Evolutionary conservation across 2,888 invertebrate genomes (phyloP), one percentile per base, ranked within the genome.

Genomic region (Melieria picta): DNA sequence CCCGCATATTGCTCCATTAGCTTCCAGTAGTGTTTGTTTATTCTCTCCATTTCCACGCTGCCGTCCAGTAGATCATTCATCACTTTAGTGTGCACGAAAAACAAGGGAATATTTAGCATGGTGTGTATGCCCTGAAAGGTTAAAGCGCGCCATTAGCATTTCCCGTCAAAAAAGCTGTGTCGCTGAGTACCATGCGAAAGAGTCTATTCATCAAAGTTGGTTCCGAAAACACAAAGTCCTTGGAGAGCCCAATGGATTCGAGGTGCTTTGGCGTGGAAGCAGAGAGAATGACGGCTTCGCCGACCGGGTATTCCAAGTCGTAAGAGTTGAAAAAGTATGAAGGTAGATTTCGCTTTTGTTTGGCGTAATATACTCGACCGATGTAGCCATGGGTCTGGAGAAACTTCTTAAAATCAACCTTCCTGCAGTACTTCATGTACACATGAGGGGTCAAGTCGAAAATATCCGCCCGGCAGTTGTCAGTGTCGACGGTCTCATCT

Each of bases 101-200:
- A 92, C 78, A 91, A 91, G 0, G 93, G 93, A 3, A 93, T 86
- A 81, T 92, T 93, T 0, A 91, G 90, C 13, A 94, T 89, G 80
- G 93, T 93, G 13, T 91, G 90, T 42, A 94, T 86, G 13, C 91
- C 92, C 89, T 90, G 83, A 63, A 50, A 43, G 10, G 16, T 30
- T 9, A 48, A n/a, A 47, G 9, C 4, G 0, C 7, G 30, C 9
- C 5, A 4, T 9, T 42, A n/a, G 5, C 9, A 58, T 9, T 56
- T 4, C 48, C 11, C 13, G 46, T 13, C 46, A 6, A 5, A 6
- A 47, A n/a, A 16, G 50, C 4, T 6, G 3, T 7, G 13, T 64
- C 1, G 42, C 65, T 69, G 69, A 77, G 74, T 65, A 84, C 84
- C 85, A 85, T 85, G 46, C 86, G 80, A 42, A 85, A 81, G 0